A percentile compares a stretch with the other conserved stretches of the same genome.
Evolutionary conservation across 2,797 vertebrate genomes (phyloP).

Genomic region (Dipus sagitta): DNA sequence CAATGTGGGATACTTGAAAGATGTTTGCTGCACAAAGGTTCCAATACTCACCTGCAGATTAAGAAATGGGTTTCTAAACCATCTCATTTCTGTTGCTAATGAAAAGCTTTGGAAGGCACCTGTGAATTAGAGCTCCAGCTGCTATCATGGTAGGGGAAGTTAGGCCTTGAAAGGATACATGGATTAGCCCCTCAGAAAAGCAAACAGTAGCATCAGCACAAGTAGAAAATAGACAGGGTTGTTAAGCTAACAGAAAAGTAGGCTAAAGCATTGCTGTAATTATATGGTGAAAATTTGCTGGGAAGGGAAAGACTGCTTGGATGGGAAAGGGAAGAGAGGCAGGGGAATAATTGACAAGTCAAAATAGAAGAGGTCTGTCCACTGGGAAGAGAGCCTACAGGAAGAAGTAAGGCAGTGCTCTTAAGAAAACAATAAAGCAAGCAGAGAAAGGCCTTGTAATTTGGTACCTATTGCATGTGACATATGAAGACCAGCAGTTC

Average conservation of each 20-base stretch:
- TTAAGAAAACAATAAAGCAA: conserved; percentile 64
- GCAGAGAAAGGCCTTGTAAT: conserved; percentile 73
- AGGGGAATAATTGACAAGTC: conserved; percentile 82
- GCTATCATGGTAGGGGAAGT: conserved; percentile 86
- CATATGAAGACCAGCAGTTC: conserved; percentile 80
- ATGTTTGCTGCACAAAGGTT: conserved; percentile 82
- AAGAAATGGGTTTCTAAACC: conserved; percentile 86
- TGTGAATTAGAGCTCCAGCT: conserved; percentile 86
- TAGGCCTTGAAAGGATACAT: conserved; percentile 88
- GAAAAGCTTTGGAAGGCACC: conserved; percentile 86
- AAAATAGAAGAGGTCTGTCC: conserved; percentile 82
- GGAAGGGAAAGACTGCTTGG: conserved; percentile 81
- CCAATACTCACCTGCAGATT: conserved; percentile 86
- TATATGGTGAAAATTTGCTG: conserved; percentile 87
- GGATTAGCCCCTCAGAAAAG: conserved; percentile 88
- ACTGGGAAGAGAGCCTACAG: conserved; percentile 64
- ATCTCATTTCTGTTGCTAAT: conserved; percentile 87
- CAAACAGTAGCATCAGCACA: conserved; percentile 88
- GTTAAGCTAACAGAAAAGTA: conserved; percentile 89
- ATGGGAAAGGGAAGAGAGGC: conserved; percentile 69
- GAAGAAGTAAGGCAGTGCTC: conserved; percentile 62
- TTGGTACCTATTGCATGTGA: conserved; percentile 66
- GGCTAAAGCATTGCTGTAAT: conserved; percentile 87
- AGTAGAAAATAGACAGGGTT: conserved; percentile 89
- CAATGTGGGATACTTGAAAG: conserved; percentile 79